These are phyloP conservation scores for Alexandromys fortis DNA, from an alignment of 2,113 vertebrate species.

Conservation along the genomic window DNA sequence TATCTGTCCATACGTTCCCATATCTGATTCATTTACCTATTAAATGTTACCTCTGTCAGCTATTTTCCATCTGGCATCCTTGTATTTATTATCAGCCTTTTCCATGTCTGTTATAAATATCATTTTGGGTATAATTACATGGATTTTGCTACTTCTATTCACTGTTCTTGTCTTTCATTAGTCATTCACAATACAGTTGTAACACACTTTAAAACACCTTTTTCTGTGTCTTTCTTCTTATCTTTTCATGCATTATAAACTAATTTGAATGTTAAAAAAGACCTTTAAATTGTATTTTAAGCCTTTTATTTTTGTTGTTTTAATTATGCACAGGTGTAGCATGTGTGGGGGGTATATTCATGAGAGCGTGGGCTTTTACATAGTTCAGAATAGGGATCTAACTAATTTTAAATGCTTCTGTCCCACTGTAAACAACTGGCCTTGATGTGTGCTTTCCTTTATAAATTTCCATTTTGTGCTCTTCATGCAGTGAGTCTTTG, in stretches of 20 bases:
- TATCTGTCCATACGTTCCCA: neutral
- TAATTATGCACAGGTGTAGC: neutral
- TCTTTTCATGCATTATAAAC: neutral
- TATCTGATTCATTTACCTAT: neutral
- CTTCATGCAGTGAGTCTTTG: neutral
- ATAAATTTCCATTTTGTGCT: neutral
- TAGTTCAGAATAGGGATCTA: no score
- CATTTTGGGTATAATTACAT: neutral
- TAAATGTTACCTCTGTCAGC: neutral
- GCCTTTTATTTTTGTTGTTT: neutral
- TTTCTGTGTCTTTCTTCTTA: no score
- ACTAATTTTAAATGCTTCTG: neutral
- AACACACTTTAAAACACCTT: neutral
- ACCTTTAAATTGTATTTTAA: neutral
- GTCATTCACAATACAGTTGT: neutral
- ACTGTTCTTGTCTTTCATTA: neutral
- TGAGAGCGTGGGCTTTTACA: no score
- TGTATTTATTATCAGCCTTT: neutral
- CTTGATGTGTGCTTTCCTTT: neutral
- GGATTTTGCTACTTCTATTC: neutral
- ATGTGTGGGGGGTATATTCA: neutral
- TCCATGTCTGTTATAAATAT: neutral
- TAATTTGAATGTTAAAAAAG: neutral
- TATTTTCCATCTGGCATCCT: neutral
- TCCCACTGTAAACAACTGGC: neutral